phyloP scores from a whole-genome alignment of 2,888 invertebrate species.

The Archips xylosteana region DNA sequence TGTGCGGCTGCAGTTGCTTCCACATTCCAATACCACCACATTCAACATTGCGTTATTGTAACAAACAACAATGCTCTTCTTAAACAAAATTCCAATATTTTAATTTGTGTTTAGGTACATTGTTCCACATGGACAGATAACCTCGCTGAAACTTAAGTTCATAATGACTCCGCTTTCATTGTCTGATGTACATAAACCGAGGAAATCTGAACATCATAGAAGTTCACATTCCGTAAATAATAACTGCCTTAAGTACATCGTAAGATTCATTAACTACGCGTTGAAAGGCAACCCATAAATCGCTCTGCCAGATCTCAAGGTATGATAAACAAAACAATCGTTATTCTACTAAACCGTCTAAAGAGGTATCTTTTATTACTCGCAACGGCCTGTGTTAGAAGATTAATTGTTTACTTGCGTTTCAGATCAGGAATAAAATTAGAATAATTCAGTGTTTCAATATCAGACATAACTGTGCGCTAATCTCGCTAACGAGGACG shows the following conservation, averaged over 20 bases:
- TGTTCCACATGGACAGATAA: background rate
- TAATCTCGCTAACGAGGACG: slow-evolving; percentile 24
- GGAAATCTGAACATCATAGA: background rate
- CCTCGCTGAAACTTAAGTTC: background rate
- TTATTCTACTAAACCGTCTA: slow-evolving; percentile 38
- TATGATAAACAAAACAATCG: slow-evolving; percentile 49
- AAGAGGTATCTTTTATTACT: slow-evolving; percentile 41
- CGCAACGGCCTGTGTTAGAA: slow-evolving; percentile 24
- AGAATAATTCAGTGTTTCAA: slow-evolving; percentile 8
- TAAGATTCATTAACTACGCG: slow-evolving; percentile 50
- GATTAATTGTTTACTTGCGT: slow-evolving; percentile 32
- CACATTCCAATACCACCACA: slow-evolving; percentile 67
- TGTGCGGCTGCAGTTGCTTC: slow-evolving; percentile 64
- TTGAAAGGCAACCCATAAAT: slow-evolving; percentile 61
- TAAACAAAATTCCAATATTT: slow-evolving; percentile 36
- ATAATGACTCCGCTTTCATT: background rate
- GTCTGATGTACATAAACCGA: background rate
- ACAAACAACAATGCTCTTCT: slow-evolving; percentile 25
- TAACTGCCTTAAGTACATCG: slow-evolving; percentile 30
- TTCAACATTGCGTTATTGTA: slow-evolving; percentile 26
- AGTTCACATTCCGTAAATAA: slow-evolving; percentile 7
- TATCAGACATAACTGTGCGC: slow-evolving; percentile 8
- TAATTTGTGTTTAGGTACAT: slow-evolving; percentile 9
- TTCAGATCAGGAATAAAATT: slow-evolving; percentile 30
- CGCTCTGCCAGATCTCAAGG: slow-evolving; percentile 55